Evolutionary conservation across 2,888 invertebrate species (phyloP), one percentile per base, ranked within the genome.

Genomic region (Agrochola macilenta): DNA sequence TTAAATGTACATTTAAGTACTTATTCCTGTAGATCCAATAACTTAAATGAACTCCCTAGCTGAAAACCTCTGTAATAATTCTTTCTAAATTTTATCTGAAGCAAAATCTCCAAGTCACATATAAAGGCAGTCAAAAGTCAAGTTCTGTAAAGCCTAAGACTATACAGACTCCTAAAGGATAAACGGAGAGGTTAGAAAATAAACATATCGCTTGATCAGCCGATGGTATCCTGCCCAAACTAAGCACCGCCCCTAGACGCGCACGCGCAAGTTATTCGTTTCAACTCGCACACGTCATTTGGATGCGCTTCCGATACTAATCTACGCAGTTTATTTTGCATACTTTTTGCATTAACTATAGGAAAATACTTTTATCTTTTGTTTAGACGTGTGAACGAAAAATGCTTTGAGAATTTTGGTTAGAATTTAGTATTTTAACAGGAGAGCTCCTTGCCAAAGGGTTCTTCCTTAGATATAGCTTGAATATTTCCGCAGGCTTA

Each of bases 241-340:
- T 65, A 72, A 73, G 89, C 81, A 79, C 89, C 80, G 84, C 81
- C 86, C 84, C 78, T 60, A 78, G 69, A 81, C 74, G 74, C 77
- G 78, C 82, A 68, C 64, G 79, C 79, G 81, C 86, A 78, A 73
- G 63, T 75, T 71, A 78, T 74, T 82, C 71, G 77, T 74, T 68
- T 66, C 73, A 73, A 77, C 82, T 81, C 84, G 64, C 82, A 81
- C 84, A 82, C 85, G 68, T 88, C 78, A 69, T 89, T 85, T 79
- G 82, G 88, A 79, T 88, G 87, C 79, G 82, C 85, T 85, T 83
- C 80, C 72, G 86, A 87, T 89, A 78, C 63, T 60, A 83, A 89
- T 87, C 89, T 68, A 64, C 46, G 70, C 71, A 73, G 79, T 83
- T 86, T 88, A 82, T 71, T 88, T 82, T 83, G 77, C 76, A 83